Evolutionary conservation across 2,113 vertebrate species (phyloP).

Genomic region (Perca fluviatilis): DNA sequence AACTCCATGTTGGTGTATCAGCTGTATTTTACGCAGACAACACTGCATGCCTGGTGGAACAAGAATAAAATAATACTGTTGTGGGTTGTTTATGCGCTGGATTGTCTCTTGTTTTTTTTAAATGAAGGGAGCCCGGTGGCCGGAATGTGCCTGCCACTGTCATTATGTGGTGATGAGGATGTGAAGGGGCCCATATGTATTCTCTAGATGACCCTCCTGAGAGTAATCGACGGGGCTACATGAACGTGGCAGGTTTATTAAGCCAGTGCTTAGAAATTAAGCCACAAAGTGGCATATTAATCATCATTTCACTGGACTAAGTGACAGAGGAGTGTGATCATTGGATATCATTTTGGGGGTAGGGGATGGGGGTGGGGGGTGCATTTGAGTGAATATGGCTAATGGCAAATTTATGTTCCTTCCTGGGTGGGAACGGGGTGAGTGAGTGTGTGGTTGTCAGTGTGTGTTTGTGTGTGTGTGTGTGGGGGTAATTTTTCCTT

Average conservation of each 20-base stretch:
- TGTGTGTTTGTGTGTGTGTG: not conserved
- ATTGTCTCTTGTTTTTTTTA: constrained; percentile 21
- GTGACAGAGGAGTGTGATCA: constrained; percentile 71
- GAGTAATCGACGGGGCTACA: constrained; percentile 63
- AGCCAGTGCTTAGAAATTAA: constrained; percentile 75
- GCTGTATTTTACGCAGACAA: constrained; percentile 34
- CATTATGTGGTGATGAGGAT: constrained; percentile 41
- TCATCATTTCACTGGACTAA: constrained; percentile 72
- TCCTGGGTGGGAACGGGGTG: constrained; percentile 34
- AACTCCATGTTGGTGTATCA: constrained; percentile 18
- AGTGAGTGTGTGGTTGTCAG: not conserved
- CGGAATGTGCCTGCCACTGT: constrained; percentile 24
- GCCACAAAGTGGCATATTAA: constrained; percentile 76
- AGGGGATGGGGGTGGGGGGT: not conserved
- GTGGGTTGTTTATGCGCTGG: constrained; percentile 1
- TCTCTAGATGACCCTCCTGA: constrained; percentile 62
- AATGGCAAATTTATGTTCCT: constrained; percentile 62
- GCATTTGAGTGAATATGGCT: constrained; percentile 66
- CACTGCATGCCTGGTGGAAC: constrained; percentile 6
- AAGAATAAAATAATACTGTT: not conserved
- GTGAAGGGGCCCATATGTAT: constrained; percentile 53
- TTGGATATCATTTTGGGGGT: constrained; percentile 51
- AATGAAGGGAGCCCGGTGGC: constrained; percentile 20
- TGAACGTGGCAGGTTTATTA: constrained; percentile 74
- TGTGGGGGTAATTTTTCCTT: not conserved